These are phyloP conservation scores for Falco cherrug DNA, from an alignment of 2,797 vertebrate genomes.

Conservation along the genomic window DNA sequence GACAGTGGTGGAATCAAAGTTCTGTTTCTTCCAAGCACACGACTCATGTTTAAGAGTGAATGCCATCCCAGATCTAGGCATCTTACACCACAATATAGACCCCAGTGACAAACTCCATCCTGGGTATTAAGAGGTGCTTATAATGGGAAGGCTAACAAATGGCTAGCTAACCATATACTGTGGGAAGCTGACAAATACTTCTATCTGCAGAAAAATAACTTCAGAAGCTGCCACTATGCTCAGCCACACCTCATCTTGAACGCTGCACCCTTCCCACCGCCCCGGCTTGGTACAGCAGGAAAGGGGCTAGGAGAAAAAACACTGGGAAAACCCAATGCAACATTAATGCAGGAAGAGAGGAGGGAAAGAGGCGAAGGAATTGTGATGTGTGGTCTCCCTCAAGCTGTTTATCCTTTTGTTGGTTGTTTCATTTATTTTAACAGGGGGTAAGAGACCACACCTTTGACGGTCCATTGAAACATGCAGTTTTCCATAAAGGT, in stretches of 20 bases:
- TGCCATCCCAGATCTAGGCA: not conserved
- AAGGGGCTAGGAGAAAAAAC: not conserved
- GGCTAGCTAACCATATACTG: not conserved
- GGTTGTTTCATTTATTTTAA: not conserved
- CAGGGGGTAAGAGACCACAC: not conserved
- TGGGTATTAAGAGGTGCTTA: not conserved
- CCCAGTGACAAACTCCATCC: not conserved
- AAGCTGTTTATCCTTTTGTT: not conserved
- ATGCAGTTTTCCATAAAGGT: not conserved
- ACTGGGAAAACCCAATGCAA: not conserved
- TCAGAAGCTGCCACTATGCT: not conserved
- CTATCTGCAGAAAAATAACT: not conserved
- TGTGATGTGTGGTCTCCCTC: not conserved
- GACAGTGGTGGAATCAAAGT: not conserved
- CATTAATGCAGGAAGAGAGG: not conserved
- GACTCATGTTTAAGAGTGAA: fast-evolving
- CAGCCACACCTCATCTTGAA: not conserved
- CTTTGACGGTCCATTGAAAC: not conserved
- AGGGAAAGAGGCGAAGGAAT: not conserved
- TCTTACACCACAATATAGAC: not conserved
- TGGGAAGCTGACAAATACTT: not conserved
- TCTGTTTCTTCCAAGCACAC: not conserved
- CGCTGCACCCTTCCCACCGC: not conserved
- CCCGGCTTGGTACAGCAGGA: not conserved
- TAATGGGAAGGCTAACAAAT: not conserved